Evolutionary conservation across 2,888 invertebrate species (phyloP), one percentile per base, ranked within the genome.

Genomic region (Cataglyphis albicans): DNA sequence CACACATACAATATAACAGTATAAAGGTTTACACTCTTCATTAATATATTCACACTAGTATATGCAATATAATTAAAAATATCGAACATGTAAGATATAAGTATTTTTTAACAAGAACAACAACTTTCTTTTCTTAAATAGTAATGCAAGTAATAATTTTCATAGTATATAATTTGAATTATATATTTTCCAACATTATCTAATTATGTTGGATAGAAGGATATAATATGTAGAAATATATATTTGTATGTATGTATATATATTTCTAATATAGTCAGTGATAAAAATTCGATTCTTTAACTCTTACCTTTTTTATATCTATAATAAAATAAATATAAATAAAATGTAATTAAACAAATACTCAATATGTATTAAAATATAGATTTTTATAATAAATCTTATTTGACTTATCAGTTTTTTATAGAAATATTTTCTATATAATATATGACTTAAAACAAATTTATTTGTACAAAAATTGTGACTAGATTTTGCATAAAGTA

Each of bases 401-500:
- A 29, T 21, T 67, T 10, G 15, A 65, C 12, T 67, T 12, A 67
- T 15, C 41, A 52, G 15, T 65, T 65, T 29, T 21, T 80, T 61
- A 38, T 32, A 81, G 61, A 84, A 73, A 41, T 64, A 63, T 48
- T n/a, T 76, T 35, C 38, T 38, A 32, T 73, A 41, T 73, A 48
- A 70, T 76, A 48, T 73, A 64, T 76, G 67, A 65, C 87, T 76
- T 81, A 82, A 68, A 67, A 89, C 81, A 85, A 86, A 85, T 87
- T 83, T 80, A 86, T 80, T 83, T 85, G 82, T 89, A 84, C 78
- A 89, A 86, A 83, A 75, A 48, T 74, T 76, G 83, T 87, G 89
- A 89, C 89, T 89, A 89, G 89, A 89, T 86, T 83, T 84, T 85
- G 82, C 72, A 83, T 73, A 57, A 82, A 85, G 55, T 82, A 87